Percentiles rank a stretch among this genome's conserved stretches.
phyloP scores from a whole-genome alignment of 2,797 vertebrate species.

The Thunnus albacares region DNA sequence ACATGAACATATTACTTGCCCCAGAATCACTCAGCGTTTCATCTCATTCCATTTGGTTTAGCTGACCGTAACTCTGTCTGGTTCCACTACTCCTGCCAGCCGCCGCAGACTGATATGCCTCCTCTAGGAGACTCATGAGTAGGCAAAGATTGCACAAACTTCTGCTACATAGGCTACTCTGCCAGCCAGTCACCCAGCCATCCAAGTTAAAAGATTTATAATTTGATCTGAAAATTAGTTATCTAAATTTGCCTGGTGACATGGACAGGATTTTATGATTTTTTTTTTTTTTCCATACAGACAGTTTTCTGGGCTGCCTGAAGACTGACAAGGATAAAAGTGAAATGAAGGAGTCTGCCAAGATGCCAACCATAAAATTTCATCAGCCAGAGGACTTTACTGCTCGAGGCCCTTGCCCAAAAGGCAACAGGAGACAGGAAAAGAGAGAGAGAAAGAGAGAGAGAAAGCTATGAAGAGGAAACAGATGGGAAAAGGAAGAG shows the following conservation, averaged over 20 bases:
- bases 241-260: constrained; percentile 80
- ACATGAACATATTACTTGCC: constrained; percentile 72
- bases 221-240: constrained; percentile 84
- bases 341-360: constrained; percentile 79
- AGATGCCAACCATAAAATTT: constrained; percentile 82
- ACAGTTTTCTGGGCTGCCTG: constrained; percentile 67
- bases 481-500: constrained; percentile 66
- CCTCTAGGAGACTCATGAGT: constrained; percentile 70
- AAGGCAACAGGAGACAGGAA: constrained; percentile 54
- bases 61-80: constrained; percentile 71
- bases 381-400: constrained; percentile 82
- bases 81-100: constrained; percentile 59
- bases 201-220: constrained; percentile 80
- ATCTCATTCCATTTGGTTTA: constrained; percentile 75
- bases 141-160: constrained; percentile 76
- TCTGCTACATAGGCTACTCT: constrained; percentile 62
- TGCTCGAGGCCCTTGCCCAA: constrained; percentile 75
- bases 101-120: constrained; percentile 66
- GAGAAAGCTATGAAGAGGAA: constrained; percentile 58
- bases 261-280: constrained; percentile 74
- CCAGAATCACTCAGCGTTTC: constrained; percentile 66
- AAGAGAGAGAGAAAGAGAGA: constrained; percentile 18
- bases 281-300: constrained; percentile 61
- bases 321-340: constrained; percentile 80
- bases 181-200: constrained; percentile 51